Base-by-base conservation (phyloP, 2,797 vertebrate species). In the Ataeniobius toweri region DNA sequence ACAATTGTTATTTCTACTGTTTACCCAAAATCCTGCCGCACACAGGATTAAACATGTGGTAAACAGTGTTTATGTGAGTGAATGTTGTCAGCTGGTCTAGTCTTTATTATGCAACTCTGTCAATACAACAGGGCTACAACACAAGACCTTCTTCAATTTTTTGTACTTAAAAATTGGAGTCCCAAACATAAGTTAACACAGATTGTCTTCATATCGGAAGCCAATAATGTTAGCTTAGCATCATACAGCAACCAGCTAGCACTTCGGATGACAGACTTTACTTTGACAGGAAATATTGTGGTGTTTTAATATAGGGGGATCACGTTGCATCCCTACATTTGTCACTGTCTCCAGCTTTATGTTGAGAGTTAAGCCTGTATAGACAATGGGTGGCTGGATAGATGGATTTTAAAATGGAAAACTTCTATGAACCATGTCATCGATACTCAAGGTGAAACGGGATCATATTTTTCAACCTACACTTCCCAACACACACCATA, bases 391-490 rank as follows among this genome's bases (percentile, higher is more conserved):
- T 28, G 59, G 59, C 59, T 13, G 16, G 1, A 55, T 22, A 22
- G 20, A 36, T 53, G 28, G 28, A n/a, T 79, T 79, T 86, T 48
- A 20, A 85, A 80, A 84, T 63, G 77, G 70, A 86, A 78, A 88
- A 79, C 1, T 2, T 83, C 71, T 80, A 39, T 59, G 50, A 86
- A 39, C 69, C 36, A 14, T 8, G 0, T 55, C 51, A 78, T 74
- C 46, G 81, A 76, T 48, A 31, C 63, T 69, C 51, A 46, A 39
- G 5, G 63, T 56, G 10, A 55, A 70, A 74, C 71, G 59, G 22
- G 22, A 59, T 58, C 73, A 55, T 41, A 46, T 59, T 53, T 39
- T 31, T 81, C 73, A 83, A 36, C 73, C 50, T 76, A 28, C 79
- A 76, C 74, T 70, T n/a, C 53, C 36, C 3, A 41, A 75, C 71